Evolutionary conservation across 2,888 invertebrate species (phyloP).

Genomic region (Xestobium rufovillosum): DNA sequence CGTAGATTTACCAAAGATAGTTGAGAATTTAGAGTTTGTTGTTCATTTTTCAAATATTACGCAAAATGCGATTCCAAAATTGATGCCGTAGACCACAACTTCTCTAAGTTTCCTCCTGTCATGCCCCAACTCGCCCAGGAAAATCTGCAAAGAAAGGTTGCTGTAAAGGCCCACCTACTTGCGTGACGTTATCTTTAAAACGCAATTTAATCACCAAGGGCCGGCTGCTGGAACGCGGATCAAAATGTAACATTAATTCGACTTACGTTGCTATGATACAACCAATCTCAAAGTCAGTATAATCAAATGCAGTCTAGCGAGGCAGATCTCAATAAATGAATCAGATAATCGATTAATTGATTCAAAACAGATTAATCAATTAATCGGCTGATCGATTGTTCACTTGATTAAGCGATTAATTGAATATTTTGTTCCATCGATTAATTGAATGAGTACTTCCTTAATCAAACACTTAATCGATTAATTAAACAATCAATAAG

Average conservation of each 20-base stretch:
- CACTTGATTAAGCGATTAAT: too few relatives aligned
- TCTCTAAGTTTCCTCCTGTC: constrained; percentile 33
- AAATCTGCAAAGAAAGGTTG: constrained; percentile 33
- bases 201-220: constrained; percentile 4
- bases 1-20: constrained; percentile 11
- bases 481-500: too few relatives aligned
- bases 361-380: too few relatives aligned
- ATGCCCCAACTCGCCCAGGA: constrained; percentile 34
- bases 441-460: too few relatives aligned
- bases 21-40: constrained; percentile 4
- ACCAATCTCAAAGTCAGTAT: too few relatives aligned
- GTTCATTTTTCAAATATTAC: constrained; percentile 24
- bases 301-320: too few relatives aligned
- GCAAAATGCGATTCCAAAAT: constrained; percentile 34
- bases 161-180: constrained; percentile 13
- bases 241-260: neutral
- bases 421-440: too few relatives aligned
- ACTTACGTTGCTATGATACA: too few relatives aligned
- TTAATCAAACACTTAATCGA: too few relatives aligned
- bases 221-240: constrained; percentile 12
- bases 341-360: too few relatives aligned
- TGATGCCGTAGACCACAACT: constrained; percentile 40
- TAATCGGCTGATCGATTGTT: too few relatives aligned
- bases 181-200: neutral
- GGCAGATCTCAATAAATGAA: too few relatives aligned